Base-by-base conservation (phyloP, 2,797 vertebrate genomes). In the Selene dorsalis region DNA sequence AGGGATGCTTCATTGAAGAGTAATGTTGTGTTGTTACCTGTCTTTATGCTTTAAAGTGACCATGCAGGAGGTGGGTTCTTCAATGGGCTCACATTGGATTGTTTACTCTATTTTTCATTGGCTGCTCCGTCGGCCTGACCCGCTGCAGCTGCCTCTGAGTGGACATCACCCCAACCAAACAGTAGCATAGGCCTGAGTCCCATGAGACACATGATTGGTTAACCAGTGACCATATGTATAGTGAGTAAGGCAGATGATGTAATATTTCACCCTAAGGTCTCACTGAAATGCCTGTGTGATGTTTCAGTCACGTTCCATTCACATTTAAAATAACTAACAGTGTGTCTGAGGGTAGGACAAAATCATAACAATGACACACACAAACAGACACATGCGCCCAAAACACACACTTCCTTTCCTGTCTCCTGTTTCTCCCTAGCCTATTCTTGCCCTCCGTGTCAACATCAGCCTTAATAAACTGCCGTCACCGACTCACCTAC, bases 181-280 rank as follows among this genome's bases (percentile, higher is more conserved):
- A 84, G 88, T 80, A 85, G 89, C 82, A 35, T 8, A 60, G 55
- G 74, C 79, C 75, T 4, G 24, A 77, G 28, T 75, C 84, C 65
- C 86, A 70, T 58, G 78, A 82, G 77, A 75, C 59, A 56, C 66
- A 35, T 14, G 64, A 83, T 75, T 86, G 81, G 84, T 83, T 83
- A 66, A 81, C 79, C 80, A 66, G 81, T 86, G 82, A 84, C 85
- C 84, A 58, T 82, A 82, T 80, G 83, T 72, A 79, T 53, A 68
- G 77, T 87, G 88, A 87, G 81, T 88, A 84, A 87, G 71, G 39
- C 12, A 61, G 83, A 48, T 91, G 84, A 91, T 86, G 87, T 88
- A 84, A 90, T 79, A 80, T 71, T 72, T 84, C 63, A 79, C 75
- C 83, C 82, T 68, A 24, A 78, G 86, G 84, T 88, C 60, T 72